These are phyloP conservation scores for Chrysolina oricalcia DNA, from an alignment of 2,888 invertebrate genomes.

Conservation along the genomic window DNA sequence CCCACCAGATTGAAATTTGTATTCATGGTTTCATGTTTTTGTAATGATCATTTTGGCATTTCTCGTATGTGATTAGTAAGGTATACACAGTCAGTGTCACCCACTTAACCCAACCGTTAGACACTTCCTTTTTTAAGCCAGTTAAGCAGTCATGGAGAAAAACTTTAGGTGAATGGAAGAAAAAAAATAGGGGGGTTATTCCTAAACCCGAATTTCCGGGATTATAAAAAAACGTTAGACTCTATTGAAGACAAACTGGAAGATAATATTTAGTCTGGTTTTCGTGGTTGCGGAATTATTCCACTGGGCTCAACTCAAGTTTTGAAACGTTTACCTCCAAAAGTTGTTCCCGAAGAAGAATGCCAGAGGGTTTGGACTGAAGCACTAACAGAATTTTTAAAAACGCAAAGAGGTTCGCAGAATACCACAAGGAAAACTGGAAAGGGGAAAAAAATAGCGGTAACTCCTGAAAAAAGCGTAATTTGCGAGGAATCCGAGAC, in stretches of 20 bases:
- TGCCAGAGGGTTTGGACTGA: background rate
- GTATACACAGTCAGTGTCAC: no score
- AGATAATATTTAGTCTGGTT: background rate
- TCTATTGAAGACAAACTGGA: background rate
- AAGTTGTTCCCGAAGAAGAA: background rate
- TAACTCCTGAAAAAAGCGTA: no score
- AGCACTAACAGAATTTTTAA: background rate
- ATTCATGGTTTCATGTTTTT: no score
- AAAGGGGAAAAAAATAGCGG: no score
- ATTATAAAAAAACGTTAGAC: background rate
- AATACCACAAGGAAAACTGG: no score
- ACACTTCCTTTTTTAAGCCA: background rate
- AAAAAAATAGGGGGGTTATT: background rate
- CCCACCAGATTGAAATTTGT: no score
- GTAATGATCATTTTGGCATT: no score
- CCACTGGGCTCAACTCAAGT: background rate
- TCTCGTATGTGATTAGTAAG: no score
- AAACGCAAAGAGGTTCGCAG: no score
- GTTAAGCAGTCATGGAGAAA: background rate
- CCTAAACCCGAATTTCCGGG: background rate
- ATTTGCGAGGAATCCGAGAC: no score
- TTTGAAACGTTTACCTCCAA: background rate
- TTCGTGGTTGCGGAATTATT: background rate
- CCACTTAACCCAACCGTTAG: background rate
- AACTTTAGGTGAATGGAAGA: background rate